These are phyloP conservation scores for Sebastes taczanowskii DNA, from an alignment of 2,797 vertebrate species.

Conservation along the genomic window DNA sequence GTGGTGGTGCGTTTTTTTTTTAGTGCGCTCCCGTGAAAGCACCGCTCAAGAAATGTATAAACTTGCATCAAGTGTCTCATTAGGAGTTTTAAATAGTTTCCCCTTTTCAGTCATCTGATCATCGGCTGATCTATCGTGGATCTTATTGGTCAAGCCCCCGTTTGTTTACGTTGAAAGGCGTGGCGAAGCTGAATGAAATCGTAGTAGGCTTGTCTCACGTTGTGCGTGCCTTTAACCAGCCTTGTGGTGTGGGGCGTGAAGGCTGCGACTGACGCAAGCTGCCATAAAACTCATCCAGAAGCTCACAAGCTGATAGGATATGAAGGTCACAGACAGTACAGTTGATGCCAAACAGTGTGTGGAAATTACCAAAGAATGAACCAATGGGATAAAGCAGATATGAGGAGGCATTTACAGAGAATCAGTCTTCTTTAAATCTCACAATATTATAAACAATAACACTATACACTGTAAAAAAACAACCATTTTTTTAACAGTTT, in stretches of 20 bases:
- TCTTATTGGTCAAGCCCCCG: constrained; percentile 86
- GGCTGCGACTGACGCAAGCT: constrained; percentile 35
- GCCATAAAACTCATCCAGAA: background rate
- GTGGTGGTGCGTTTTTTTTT: constrained; percentile 7
- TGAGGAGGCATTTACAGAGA: background rate
- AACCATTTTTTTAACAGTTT: no score
- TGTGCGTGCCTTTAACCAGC: constrained; percentile 22
- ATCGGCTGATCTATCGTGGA: constrained; percentile 82
- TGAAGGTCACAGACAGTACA: background rate
- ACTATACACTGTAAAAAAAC: background rate
- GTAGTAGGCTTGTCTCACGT: constrained; percentile 70
- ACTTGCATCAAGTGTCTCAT: constrained; percentile 64
- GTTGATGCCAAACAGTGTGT: background rate
- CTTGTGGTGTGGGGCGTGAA: constrained; percentile 23
- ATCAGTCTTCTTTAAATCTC: no score
- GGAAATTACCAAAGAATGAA: background rate
- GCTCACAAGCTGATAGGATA: background rate
- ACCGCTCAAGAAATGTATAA: constrained; percentile 49
- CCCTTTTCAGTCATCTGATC: constrained; percentile 84
- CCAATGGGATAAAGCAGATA: background rate
- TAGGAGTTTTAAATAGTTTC: constrained; percentile 86
- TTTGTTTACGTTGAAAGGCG: constrained; percentile 80
- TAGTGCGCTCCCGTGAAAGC: constrained; percentile 16
- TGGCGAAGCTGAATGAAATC: constrained; percentile 79
- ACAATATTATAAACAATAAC: background rate